A percentile compares a stretch with the other conserved stretches of the same genome.
Conservation (phyloP, 2,888 invertebrate genomes). For the Keiferia lycopersicella region DNA sequence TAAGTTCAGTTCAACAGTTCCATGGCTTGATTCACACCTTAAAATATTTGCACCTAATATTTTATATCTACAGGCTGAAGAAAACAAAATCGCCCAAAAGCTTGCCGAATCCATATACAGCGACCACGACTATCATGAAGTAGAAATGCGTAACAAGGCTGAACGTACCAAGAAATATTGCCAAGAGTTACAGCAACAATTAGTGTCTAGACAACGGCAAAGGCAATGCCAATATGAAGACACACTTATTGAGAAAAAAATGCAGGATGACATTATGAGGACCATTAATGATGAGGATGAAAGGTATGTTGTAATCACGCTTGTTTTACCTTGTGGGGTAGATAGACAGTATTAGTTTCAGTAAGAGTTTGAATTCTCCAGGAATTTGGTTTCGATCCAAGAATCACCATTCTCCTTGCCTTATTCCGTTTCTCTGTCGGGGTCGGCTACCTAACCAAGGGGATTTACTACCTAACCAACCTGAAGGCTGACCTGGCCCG, state of each 20-base stretch:
- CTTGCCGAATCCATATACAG: constrained; percentile 60
- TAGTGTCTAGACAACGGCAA: constrained; percentile 66
- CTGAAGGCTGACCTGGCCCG: too few species aligned
- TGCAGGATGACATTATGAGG: constrained; percentile 82
- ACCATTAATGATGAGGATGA: constrained; percentile 83
- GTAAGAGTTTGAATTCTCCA: too few species aligned
- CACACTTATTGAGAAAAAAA: constrained; percentile 81
- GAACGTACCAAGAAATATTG: constrained; percentile 62
- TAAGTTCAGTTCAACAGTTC: too few species aligned
- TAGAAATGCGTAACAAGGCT: constrained; percentile 50
- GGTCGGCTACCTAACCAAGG: too few species aligned
- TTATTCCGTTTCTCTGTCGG: too few species aligned
- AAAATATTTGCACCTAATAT: too few species aligned
- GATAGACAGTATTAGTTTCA: too few species aligned
- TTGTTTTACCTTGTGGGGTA: background rate
- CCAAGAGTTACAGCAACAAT: constrained; percentile 80
- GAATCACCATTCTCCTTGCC: too few species aligned
- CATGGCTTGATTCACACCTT: too few species aligned
- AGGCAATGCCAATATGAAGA: constrained; percentile 76
- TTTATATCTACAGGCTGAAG: constrained; percentile 57
- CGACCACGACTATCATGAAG: constrained; percentile 60
- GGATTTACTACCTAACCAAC: too few species aligned
- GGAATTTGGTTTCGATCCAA: too few species aligned
- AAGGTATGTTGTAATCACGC: constrained; percentile 51
- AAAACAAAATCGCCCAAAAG: constrained; percentile 57